Base-by-base conservation (phyloP, 2,113 vertebrate genomes). In the Hucho hucho region DNA sequence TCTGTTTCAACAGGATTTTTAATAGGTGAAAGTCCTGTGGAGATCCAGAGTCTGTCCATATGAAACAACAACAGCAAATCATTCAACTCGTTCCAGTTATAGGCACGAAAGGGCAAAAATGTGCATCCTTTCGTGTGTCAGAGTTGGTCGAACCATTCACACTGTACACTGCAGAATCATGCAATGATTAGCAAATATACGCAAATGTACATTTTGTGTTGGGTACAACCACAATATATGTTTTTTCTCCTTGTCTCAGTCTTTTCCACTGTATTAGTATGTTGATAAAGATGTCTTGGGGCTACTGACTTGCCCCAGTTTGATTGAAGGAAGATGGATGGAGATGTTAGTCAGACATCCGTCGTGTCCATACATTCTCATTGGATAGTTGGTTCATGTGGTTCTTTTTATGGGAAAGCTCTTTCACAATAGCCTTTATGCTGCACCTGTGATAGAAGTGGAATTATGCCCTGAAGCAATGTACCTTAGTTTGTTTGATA, bases 291-390 rank as follows among this genome's bases (percentile, higher is more conserved):
- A 53, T 3, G 58, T 61, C 4, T 4, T 3, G 2, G 25, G 63
- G 22, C 63, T 13, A 29, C 71, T 82, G 56, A 76, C 75, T 74
- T 43, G 37, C 9, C 37, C 37, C 37, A 43, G 37, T 43, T 43
- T 43, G 37, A 12, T 43, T 43, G 37, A 43, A 9, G 49, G 16
- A 80, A 79, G 80, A 85, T 86, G 86, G 85, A 85, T 49, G 82
- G 24, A 71, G 73, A 58, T 64, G 18, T 69, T 69, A 4, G 61
- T 2, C 49, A 53, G 67, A 22, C 24, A 0, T 79, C 82, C 83
- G 81, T 82, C 83, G 81, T 82, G 71, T 86, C 85, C 87, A 78
- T 58, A 70, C 16, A 16, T 5, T 79, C 76, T 78, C 26, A 53
- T 63, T 37, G 77, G 46, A 64, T 75, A 59, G 67, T 75, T 56